Evolutionary conservation across 1,140 invertebrate genomes (phyloP).

Genomic region (Zaprionus nigranus): DNA sequence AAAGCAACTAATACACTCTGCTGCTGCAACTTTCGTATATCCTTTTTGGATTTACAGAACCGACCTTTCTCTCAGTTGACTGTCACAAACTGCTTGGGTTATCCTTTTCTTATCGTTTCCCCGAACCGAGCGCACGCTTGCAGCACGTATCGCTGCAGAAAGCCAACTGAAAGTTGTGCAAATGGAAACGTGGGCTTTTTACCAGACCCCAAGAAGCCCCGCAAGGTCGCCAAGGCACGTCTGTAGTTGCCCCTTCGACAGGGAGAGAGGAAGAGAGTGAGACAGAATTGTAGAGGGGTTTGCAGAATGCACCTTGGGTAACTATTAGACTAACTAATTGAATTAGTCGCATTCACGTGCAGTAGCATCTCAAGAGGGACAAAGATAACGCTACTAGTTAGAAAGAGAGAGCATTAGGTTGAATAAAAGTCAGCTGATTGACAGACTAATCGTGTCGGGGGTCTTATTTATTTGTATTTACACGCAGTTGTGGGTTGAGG

Average conservation of each 20-base stretch:
- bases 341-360: conserved; percentile 74
- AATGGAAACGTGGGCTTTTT: conserved; percentile 62
- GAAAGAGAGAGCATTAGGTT: conserved; percentile 3
- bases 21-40: conserved; percentile 8
- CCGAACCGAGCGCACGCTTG: conserved; percentile 70
- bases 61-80: background rate
- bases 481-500: conserved; percentile 52
- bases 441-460: conserved; percentile 64
- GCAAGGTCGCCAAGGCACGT: conserved; percentile 42
- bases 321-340: conserved; percentile 68
- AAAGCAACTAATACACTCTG: background rate
- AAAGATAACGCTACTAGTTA: background rate
- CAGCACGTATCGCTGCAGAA: conserved; percentile 75
- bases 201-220: conserved; percentile 62
- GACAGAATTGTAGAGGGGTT: conserved; percentile 2
- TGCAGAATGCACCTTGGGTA: conserved; percentile 56
- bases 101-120: conserved; percentile 11
- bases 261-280: background rate
- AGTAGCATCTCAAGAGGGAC: background rate
- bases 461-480: conserved; percentile 79
- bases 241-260: background rate
- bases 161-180: conserved; percentile 78
- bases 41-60: background rate
- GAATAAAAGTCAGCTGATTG: conserved; percentile 76
- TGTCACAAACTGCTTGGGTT: background rate